phyloP scores from a whole-genome alignment of 2,113 vertebrate genomes.

The Terrapene triunguis region DNA sequence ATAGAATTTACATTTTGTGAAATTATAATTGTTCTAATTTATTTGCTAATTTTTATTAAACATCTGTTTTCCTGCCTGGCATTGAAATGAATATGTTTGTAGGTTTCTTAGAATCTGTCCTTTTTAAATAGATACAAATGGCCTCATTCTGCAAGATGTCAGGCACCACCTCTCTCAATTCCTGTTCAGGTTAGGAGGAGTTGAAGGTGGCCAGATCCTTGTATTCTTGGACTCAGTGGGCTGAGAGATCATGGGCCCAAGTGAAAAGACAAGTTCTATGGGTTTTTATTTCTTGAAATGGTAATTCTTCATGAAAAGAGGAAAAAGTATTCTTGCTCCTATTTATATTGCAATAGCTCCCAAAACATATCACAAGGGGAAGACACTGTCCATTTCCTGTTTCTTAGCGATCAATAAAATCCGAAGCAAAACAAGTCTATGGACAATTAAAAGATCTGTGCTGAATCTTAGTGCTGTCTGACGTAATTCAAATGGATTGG shows the following conservation, averaged over 20 bases:
- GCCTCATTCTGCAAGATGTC: not conserved
- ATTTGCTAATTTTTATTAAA: not conserved
- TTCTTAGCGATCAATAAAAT: not conserved
- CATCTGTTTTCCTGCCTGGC: fast-evolving
- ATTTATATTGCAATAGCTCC: not conserved
- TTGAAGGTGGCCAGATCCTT: not conserved
- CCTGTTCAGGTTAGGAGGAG: not conserved
- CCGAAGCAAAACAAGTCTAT: not conserved
- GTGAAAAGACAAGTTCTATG: not conserved
- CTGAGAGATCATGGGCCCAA: not conserved
- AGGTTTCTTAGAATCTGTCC: not conserved
- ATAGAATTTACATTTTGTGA: not conserved
- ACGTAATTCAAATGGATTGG: not conserved
- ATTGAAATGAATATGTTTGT: fast-evolving
- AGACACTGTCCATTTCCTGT: not conserved
- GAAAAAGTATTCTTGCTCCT: not conserved
- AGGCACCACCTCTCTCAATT: not conserved
- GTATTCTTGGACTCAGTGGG: not conserved
- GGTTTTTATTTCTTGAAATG: not conserved
- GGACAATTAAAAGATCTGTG: not conserved
- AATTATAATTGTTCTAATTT: not conserved
- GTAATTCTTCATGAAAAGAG: not conserved
- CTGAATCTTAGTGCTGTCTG: not conserved
- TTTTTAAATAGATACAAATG: not conserved
- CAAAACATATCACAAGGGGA: not conserved